A percentile compares a stretch with the other conserved stretches of the same genome.
Conservation (phyloP, 1,140 invertebrate species). For the Eulimnadia texana region DNA sequence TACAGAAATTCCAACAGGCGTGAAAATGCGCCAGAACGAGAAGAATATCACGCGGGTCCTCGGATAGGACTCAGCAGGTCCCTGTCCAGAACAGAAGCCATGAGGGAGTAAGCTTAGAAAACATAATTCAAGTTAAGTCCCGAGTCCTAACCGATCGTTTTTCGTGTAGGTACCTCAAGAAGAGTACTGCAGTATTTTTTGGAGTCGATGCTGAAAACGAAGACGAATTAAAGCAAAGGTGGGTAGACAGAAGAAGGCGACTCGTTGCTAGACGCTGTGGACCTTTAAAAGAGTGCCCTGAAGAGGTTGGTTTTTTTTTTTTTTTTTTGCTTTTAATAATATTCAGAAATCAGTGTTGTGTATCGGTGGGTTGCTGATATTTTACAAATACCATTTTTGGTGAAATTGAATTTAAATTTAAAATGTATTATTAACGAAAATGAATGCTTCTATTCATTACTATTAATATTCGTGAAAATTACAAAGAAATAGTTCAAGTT, state of each 20-base stretch:
- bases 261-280: constrained; percentile 38
- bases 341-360: no score
- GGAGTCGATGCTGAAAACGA: constrained; percentile 58
- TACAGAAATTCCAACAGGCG: neutral
- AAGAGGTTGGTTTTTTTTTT: neutral
- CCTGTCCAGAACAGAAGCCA: constrained; percentile 11
- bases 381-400: no score
- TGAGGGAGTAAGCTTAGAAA: constrained; percentile 6
- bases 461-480: no score
- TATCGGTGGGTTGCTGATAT: no score
- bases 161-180: constrained; percentile 43
- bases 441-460: no score
- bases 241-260: constrained; percentile 54
- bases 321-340: no score
- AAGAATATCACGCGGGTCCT: neutral
- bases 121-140: neutral
- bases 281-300: neutral
- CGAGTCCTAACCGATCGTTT: neutral
- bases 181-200: constrained; percentile 63
- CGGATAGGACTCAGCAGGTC: neutral
- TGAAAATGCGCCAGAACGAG: neutral
- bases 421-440: no score
- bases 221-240: constrained; percentile 47
- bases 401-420: no score
- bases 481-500: no score